Evolutionary conservation across 2,797 vertebrate species (phyloP), one percentile per base, ranked within the genome.

Genomic region (Hyperoplus immaculatus): DNA sequence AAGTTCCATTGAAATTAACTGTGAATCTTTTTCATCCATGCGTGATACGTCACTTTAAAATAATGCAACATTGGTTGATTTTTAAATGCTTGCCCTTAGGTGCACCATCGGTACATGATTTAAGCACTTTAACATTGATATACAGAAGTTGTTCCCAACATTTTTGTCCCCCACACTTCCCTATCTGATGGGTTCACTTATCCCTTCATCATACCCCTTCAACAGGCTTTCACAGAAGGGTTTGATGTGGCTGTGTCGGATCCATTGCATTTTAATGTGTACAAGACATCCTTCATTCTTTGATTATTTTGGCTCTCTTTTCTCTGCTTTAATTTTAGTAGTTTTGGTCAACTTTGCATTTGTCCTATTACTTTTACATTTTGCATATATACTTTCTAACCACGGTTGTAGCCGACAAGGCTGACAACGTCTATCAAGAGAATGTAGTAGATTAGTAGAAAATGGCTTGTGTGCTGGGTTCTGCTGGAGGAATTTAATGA

Each of bases 1-100:
- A 56, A 51, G 77, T 39, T 43, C 47, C 54, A 55, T 16, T 78
- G 65, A 69, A 78, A 75, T 36, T 69, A 39, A 78, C 61, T 80
- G 18, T 6, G 39, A 15, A 60, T 47, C 9, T 36, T n/a, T 61
- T 46, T 59, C 51, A 41, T 68, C n/a, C 38, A 62, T 7, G 29
- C 50, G 6, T 58, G 29, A 16, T 82, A 77, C 75, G 6, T 51
- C n/a, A 3, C 13, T 55, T 6, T 10, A 12, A 56, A 21, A 51
- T 8, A 71, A 62, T 58, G 53, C 8, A 16, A 13, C 50, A 18
- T 49, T 53, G 39, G 29, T 59, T 69, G 51, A 76, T 57, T 54
- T 45, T 56, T 15, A 45, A 47, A 51, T 21, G 21, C 16, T 4
- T 47, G 12, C 36, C 51, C 14, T n/a, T 1, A 55, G 77, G 46